Conservation (phyloP, 2,113 vertebrate species). For the Prunella fulvescens region DNA sequence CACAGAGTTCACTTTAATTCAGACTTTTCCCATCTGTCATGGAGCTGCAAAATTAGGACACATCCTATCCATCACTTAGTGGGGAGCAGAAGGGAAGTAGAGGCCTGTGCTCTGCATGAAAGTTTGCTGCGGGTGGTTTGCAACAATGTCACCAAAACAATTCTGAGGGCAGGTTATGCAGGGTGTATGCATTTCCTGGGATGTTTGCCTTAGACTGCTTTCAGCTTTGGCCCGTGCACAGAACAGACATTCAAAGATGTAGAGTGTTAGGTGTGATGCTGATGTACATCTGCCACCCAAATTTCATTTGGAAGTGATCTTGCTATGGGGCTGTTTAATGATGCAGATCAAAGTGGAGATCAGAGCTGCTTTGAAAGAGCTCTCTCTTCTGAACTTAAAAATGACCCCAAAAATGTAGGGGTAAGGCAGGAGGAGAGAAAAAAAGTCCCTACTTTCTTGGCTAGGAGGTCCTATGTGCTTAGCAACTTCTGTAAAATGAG, state of each 20-base stretch:
- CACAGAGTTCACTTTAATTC: neutral
- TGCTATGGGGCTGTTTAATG: neutral
- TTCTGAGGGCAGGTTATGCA: neutral
- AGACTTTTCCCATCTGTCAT: conserved; percentile 6
- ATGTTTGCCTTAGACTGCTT: neutral
- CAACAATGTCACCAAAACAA: neutral
- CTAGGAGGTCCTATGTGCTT: neutral
- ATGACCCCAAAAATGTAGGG: accelerated
- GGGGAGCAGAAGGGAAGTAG: neutral
- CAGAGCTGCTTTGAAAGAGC: neutral
- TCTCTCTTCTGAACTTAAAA: neutral
- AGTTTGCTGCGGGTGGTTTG: neutral
- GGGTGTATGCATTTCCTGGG: neutral
- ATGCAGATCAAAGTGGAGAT: neutral
- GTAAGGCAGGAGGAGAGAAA: neutral
- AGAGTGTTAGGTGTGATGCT: accelerated
- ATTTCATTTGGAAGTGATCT: neutral
- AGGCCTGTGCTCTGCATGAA: neutral
- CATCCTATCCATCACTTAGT: neutral
- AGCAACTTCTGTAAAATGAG: neutral
- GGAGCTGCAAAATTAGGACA: conserved; percentile 15
- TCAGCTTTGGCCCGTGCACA: neutral
- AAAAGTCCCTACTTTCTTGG: neutral
- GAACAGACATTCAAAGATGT: neutral
- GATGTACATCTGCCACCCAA: neutral